These are phyloP conservation scores for Chrysomela aeneicollis DNA, from an alignment of 2,888 invertebrate species.

Conservation along the genomic window DNA sequence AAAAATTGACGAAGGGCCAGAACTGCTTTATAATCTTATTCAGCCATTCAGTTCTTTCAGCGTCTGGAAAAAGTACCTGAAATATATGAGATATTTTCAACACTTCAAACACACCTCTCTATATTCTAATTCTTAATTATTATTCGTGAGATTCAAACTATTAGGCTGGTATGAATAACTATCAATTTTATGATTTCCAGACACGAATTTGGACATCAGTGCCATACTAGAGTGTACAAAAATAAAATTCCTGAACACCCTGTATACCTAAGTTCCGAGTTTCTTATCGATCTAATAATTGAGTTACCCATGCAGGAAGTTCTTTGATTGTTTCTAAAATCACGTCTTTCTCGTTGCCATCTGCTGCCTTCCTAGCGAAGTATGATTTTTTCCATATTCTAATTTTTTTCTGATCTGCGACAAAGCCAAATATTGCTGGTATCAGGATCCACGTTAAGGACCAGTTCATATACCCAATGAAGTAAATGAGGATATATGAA, in stretches of 20 bases:
- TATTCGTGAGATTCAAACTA: too few relatives aligned
- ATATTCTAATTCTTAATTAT: not conserved
- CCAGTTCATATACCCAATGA: slow-evolving; percentile 43
- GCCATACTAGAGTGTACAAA: too few relatives aligned
- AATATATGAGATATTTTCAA: slow-evolving; percentile 12
- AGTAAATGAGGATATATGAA: slow-evolving; percentile 41
- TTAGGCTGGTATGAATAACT: too few relatives aligned
- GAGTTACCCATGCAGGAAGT: slow-evolving; percentile 49
- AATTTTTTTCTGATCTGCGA: slow-evolving; percentile 30
- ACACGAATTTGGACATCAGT: too few relatives aligned
- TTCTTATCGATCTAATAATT: too few relatives aligned
- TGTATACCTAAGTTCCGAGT: too few relatives aligned
- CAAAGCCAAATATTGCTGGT: slow-evolving; percentile 34
- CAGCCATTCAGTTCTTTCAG: slow-evolving; percentile 95
- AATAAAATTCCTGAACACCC: too few relatives aligned
- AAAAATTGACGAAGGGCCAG: slow-evolving; percentile 96
- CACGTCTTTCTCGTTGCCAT: slow-evolving; percentile 44
- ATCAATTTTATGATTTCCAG: too few relatives aligned
- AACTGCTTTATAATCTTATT: slow-evolving; percentile 88
- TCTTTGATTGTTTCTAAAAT: slow-evolving; percentile 40
- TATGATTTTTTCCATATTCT: slow-evolving; percentile 33
- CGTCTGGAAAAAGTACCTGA: slow-evolving; percentile 90
- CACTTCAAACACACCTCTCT: not conserved
- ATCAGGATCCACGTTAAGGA: slow-evolving; percentile 44
- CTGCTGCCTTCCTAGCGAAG: slow-evolving; percentile 39